Percentiles rank a stretch among this genome's conserved stretches.
Evolutionary conservation across 2,888 invertebrate species (phyloP).

Genomic region (Rotaria socialis): DNA sequence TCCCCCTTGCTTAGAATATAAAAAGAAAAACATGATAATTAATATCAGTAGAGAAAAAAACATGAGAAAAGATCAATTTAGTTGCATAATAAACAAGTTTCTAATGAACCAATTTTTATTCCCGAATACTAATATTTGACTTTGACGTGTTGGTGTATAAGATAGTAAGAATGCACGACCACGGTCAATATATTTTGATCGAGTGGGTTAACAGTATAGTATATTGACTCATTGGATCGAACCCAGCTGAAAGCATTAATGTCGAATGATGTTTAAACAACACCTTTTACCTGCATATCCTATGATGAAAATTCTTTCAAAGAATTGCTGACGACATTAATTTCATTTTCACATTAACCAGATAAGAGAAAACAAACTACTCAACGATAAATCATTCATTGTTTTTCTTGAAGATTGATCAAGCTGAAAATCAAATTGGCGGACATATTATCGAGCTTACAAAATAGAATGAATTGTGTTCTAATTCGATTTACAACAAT

Average conservation of each 20-base stretch:
- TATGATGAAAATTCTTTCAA: not conserved
- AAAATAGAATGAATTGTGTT: too few species aligned
- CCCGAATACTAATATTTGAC: too few species aligned
- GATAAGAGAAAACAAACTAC: not conserved
- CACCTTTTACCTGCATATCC: constrained; percentile 33
- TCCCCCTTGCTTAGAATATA: too few species aligned
- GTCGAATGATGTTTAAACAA: constrained; percentile 38
- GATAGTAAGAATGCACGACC: not conserved
- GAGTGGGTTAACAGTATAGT: not conserved
- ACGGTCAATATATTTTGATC: not conserved
- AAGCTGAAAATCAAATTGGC: too few species aligned
- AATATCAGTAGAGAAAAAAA: too few species aligned
- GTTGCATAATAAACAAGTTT: too few species aligned
- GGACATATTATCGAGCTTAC: too few species aligned
- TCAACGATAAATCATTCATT: not conserved
- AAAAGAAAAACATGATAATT: too few species aligned
- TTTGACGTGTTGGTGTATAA: too few species aligned
- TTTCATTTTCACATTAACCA: not conserved
- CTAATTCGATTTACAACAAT: too few species aligned
- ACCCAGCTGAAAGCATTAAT: not conserved
- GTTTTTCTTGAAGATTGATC: not conserved
- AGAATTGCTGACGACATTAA: not conserved
- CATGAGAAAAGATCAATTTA: too few species aligned
- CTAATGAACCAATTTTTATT: too few species aligned
- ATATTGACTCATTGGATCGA: not conserved